Evolutionary conservation across 2,888 invertebrate genomes (phyloP), one percentile per base, ranked within the genome.

Genomic region (Nipponacmea schrenckii): DNA sequence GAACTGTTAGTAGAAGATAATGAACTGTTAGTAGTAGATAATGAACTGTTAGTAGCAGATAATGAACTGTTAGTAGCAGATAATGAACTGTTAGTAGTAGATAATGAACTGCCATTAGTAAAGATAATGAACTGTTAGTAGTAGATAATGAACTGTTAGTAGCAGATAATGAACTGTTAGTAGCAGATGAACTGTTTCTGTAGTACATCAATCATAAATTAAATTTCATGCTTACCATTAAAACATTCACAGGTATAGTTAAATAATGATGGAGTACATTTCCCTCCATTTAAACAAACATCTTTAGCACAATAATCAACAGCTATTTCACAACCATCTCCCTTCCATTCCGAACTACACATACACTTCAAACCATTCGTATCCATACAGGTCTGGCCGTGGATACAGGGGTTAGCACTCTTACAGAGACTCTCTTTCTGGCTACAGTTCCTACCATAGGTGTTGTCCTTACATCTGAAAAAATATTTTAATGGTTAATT

Each of bases 401-500:
- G 96, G 84, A 95, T 95, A 84, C 97, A 97, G 0, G 96, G 96
- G 50, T 94, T 92, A 69, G 80, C 78, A 67, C 77, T 76, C 4
- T 92, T 91, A 85, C 97, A 98, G 81, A 97, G 96, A 86, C 96
- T 95, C 17, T 96, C 94, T 86, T 96, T 95, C 0, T 95, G 90
- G 87, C 97, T 96, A 87, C 97, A 98, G 86, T 96, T 95, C 81
- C 94, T 94, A 0, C 83, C 84, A 73, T 77, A 83, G 17, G 80
- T 80, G 64, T 81, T 83, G 8, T 74, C 73, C 12, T 74, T 73
- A 71, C 85, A 85, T 7, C 84, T 84, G 74, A 20, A 71, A 76
- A 26, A 31, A 17, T 12, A 64, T 56, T 17, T 45, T 20, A 15
- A 12, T 39, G 0, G 39, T 15, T 10, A 39, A 39, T 10, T 8